Evolutionary conservation across 1,140 invertebrate species (phyloP).

Genomic region (Drosophila sulfurigaster): DNA sequence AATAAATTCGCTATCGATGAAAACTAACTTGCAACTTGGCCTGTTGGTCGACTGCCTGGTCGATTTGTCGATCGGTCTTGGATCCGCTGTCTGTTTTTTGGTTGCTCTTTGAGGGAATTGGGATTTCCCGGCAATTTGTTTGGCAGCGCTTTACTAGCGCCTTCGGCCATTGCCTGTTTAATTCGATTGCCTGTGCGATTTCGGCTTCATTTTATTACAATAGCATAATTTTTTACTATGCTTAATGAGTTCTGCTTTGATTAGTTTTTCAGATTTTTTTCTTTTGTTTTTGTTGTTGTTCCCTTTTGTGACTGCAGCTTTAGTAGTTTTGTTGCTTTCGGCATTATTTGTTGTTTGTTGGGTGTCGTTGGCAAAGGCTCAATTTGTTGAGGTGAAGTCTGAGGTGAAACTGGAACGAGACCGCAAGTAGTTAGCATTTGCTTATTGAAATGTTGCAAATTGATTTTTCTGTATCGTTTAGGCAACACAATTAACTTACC

Average conservation of each 20-base stretch:
- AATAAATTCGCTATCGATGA: constrained; percentile 83
- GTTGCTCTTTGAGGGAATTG: constrained; percentile 36
- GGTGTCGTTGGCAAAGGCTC: constrained; percentile 61
- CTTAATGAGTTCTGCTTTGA: constrained; percentile 83
- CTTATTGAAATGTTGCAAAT: constrained; percentile 75
- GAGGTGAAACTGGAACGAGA: constrained; percentile 23
- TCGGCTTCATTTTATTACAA: constrained; percentile 78
- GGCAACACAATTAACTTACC: constrained; percentile 15
- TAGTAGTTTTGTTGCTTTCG: constrained; percentile 18
- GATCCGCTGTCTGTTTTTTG: not conserved
- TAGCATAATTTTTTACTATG: constrained; percentile 83
- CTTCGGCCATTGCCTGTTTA: constrained; percentile 76
- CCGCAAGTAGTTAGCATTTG: constrained; percentile 62
- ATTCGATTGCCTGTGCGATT: constrained; percentile 81
- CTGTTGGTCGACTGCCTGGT: not conserved
- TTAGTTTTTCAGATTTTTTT: constrained; percentile 76
- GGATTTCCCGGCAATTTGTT: constrained; percentile 82
- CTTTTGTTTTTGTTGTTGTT: constrained; percentile 17
- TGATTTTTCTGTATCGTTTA: constrained; percentile 50
- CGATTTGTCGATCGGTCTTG: constrained; percentile 10
- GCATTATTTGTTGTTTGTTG: constrained; percentile 71
- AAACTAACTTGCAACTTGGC: constrained; percentile 76
- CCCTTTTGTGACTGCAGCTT: constrained; percentile 13
- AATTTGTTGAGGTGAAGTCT: constrained; percentile 29
- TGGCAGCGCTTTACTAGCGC: constrained; percentile 54